These are phyloP conservation scores for Thryonomys swinderianus DNA, from an alignment of 2,113 vertebrate species.

Conservation along the genomic window DNA sequence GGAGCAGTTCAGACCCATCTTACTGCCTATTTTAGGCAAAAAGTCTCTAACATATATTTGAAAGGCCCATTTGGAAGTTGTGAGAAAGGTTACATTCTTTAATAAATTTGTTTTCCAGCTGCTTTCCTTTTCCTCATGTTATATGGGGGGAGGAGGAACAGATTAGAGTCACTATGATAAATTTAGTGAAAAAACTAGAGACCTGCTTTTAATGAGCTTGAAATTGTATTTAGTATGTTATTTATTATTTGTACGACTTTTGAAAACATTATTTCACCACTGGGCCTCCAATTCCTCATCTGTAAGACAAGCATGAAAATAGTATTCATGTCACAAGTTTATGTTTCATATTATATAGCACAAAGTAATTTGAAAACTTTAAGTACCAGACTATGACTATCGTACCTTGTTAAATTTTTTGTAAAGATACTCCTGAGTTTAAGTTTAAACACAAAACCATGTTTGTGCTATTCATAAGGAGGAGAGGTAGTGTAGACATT, in stretches of 20 bases:
- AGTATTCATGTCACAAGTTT: conserved; percentile 34
- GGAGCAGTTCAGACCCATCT: neutral
- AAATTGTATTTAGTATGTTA: conserved; percentile 22
- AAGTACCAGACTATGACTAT: conserved; percentile 23
- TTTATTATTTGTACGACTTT: conserved; percentile 29
- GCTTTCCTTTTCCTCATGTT: conserved; percentile 31
- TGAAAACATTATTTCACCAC: conserved; percentile 23
- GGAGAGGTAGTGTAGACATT: conserved; percentile 14
- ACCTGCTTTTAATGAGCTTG: neutral
- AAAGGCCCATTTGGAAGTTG: conserved; percentile 15
- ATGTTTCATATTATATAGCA: conserved; percentile 36
- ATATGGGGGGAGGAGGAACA: neutral
- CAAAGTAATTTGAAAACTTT: conserved; percentile 36
- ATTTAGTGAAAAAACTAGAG: conserved; percentile 15
- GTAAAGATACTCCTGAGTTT: neutral
- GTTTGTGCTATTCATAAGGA: neutral
- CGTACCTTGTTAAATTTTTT: conserved; percentile 23
- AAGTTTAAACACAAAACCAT: neutral
- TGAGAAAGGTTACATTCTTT: conserved; percentile 25
- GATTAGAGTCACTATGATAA: neutral
- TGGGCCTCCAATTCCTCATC: neutral
- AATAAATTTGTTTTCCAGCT: conserved; percentile 36
- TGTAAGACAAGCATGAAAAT: conserved; percentile 40
- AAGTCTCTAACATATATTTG: neutral
- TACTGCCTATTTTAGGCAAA: neutral